A percentile compares a stretch with the other conserved stretches of the same genome.
Conservation (phyloP, 2,888 invertebrate species). For the Andrena chrysosceles region DNA sequence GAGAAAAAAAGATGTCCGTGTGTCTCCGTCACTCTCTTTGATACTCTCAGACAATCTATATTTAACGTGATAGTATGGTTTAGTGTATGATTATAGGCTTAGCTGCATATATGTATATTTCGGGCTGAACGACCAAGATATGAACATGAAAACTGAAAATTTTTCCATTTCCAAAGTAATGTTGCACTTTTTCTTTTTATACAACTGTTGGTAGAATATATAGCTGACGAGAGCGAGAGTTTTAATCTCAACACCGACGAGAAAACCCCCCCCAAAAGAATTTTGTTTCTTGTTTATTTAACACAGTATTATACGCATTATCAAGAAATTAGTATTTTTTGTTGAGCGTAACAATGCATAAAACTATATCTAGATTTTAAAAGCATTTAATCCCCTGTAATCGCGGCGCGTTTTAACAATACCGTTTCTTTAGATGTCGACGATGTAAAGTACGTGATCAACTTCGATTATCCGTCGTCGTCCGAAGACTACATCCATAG, state of each 20-base stretch:
- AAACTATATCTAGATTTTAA: constrained; percentile 17
- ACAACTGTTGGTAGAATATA: neutral
- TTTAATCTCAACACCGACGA: constrained; percentile 1
- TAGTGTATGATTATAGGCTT: constrained; percentile 73
- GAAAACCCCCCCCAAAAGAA: too few relatives aligned
- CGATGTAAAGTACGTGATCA: constrained; percentile 98
- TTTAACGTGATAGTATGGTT: constrained; percentile 7
- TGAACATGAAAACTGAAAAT: constrained; percentile 11
- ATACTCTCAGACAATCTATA: neutral
- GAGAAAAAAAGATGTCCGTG: too few relatives aligned
- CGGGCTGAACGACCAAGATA: constrained; percentile 23
- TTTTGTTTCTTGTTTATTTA: constrained; percentile 6
- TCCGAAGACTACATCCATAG: constrained; percentile 98
- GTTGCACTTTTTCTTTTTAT: constrained; percentile 16
- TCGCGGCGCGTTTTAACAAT: constrained; percentile 31
- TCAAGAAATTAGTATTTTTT: constrained; percentile 2
- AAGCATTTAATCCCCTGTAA: neutral
- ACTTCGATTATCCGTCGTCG: constrained; percentile 98
- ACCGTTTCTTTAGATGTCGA: constrained; percentile 92
- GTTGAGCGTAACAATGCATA: constrained; percentile 20
- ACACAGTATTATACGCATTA: constrained; percentile 1
- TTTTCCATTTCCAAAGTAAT: constrained; percentile 6
- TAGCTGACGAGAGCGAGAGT: neutral
- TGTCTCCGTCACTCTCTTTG: neutral
- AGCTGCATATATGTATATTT: constrained; percentile 73